Base-by-base conservation (phyloP, 2,113 vertebrate species). In the Dicaeum eximium region DNA sequence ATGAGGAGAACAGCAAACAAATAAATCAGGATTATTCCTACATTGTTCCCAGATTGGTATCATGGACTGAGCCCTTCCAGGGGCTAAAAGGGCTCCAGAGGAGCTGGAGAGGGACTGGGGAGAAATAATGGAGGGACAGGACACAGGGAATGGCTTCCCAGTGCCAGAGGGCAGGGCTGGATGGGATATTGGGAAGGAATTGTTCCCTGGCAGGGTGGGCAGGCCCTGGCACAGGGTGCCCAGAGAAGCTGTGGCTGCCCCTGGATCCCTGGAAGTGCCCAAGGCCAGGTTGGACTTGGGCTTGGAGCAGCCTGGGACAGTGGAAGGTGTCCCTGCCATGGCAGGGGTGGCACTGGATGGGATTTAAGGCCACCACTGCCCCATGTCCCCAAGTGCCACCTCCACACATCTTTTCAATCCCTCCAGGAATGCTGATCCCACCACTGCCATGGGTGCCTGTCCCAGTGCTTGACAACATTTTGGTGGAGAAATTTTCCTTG, bases 31-130 rank as follows among this genome's bases (percentile, higher is more conserved):
- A n/a, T 79, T 31, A 20, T 61, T 50, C 25, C 60, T 5, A 3
- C 0, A 1, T 23, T 53, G 35, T 48, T 86, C 23, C 31, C 0
- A 0, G 30, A 45, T 12, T 78, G 64, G 8, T 28, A 19, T 7
- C 21, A 42, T 27, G 35, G 5, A 1, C 6, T 58, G 71, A 78
- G 37, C 13, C 25, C 17, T 2, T 17, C 31, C 72, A 69, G 54
- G 0, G 33, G 45, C 45, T 37, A 6, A 67, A 33, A 31, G 6
- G 27, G 53, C 44, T 77, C 83, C 72, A 77, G 2, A 53, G 42
- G 53, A 67, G 53, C 21, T 60, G 72, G 37, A 66, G 44, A 50
- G 44, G 16, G 25, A 66, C 18, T 6, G 3, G 35, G 35, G 16
- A 50, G 35, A 57, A 42, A 35, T 31, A 2, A 4, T 21, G 35